Evolutionary conservation across 2,888 invertebrate species (phyloP), one percentile per base, ranked within the genome.

Genomic region (Erebia ligea): DNA sequence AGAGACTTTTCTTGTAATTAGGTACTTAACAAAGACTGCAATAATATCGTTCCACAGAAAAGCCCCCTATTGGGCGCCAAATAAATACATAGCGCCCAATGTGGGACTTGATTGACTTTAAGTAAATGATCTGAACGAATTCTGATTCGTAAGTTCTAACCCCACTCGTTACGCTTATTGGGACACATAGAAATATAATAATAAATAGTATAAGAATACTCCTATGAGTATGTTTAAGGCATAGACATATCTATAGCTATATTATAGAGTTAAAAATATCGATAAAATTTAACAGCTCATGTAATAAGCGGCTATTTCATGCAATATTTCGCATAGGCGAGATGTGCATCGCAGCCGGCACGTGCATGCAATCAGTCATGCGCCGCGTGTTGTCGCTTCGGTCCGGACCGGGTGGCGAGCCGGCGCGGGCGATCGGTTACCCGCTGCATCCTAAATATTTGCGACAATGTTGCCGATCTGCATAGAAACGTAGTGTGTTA

Each of bases 301-400:
- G 19, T 61, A 19, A 34, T 17, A 34, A 40, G 13, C 40, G 54
- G 54, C 40, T 64, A 54, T 54, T 54, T 64, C 52, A 17, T 64
- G 50, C 64, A 40, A 40, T 54, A 63, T 64, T 64, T 54, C 13
- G 52, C 64, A 52, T 63, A n/a, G 76, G 77, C 77, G 59, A 34
- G 67, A 65, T 50, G 65, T 78, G 69, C 70, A 73, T 67, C 58
- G 68, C 76, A 76, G 72, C 76, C 68, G 67, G 75, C 86, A 85
- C 85, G 85, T 81, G 77, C 76, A 54, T 58, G 76, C 79, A 74
- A 86, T 86, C 83, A 80, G 84, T 85, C 86, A 86, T 84, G 80
- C 84, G 72, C 74, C 74, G 71, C 77, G 79, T 80, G 82, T 72
- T 75, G 76, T 76, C 70, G 78, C 75, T 62, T 70, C 40, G 73